Evolutionary conservation across 2,797 vertebrate species (phyloP), one percentile per base, ranked within the genome.

Genomic region (Myiotriccus ornatus): DNA sequence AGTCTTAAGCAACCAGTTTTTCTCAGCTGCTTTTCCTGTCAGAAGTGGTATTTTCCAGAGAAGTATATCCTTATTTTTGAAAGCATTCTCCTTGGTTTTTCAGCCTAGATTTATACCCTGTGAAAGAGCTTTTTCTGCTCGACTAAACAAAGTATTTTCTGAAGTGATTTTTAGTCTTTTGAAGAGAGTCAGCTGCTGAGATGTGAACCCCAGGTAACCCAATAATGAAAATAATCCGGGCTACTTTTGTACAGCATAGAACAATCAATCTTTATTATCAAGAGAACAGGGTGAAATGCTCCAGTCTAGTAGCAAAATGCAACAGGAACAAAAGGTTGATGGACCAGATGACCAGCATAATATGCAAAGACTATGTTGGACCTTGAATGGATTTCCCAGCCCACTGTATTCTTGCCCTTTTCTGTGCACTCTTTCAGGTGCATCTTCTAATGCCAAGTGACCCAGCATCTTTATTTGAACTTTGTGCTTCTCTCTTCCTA

Each of bases 91-190:
- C 87, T 35, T 87, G 81, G 7, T 67, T 92, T 94, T 96, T 94
- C 76, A 94, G 74, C 52, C 63, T 92, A 89, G 90, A 93, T 95
- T 94, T 60, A 95, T 78, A 79, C 76, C 67, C 57, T 81, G 37
- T 79, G 90, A 95, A 75, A 80, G 93, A 86, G 64, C 56, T 84
- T 93, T 97, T 95, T 96, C 86, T 94, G 87, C 86, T 79, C 95
- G 91, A 94, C 70, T 94, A 87, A 95, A 85, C 87, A 95, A 82
- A 92, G 39, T 85, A 30, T 96, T 84, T 96, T 93, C 84, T 90
- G 69, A 93, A 96, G 89, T 43, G 70, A 94, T 86, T 91, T 89
- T 79, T 71, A 78, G 69, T 85, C 84, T 93, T 96, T 94, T 96
- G 78, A 94, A 94, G 81, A 95, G 89, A 89, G 74, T 91, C 64